Conservation (phyloP, 1,140 invertebrate genomes). For the Microplitis mediator region DNA sequence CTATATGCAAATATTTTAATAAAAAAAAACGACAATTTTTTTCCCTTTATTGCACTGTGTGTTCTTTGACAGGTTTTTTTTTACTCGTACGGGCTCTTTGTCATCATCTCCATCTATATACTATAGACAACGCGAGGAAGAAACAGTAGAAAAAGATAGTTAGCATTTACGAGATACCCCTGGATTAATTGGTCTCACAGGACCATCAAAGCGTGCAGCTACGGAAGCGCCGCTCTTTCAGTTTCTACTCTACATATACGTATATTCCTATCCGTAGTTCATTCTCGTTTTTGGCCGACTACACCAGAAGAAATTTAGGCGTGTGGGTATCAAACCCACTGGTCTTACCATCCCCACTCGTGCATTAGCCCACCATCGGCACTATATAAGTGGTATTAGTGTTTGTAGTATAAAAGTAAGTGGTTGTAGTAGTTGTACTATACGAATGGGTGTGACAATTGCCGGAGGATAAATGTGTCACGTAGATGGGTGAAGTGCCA, state of each 20-base stretch:
- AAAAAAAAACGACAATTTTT: background rate
- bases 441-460: constrained; percentile 23
- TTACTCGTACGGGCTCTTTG: no score
- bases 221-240: background rate
- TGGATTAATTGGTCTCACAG: constrained; percentile 31
- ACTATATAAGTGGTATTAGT: no score
- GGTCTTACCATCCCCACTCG: no score
- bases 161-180: background rate
- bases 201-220: constrained; percentile 20
- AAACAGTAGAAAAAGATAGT: background rate
- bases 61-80: no score
- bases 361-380: no score
- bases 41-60: no score
- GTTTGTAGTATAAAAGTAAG: no score
- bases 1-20: background rate
- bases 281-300: background rate
- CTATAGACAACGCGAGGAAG: background rate
- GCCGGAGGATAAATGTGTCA: constrained; percentile 32
- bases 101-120: no score
- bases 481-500: constrained; percentile 33
- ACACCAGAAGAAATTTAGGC: no score
- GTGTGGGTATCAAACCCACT: no score
- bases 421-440: background rate
- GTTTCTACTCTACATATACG: background rate
- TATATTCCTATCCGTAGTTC: background rate